Base-by-base conservation (phyloP, 2,888 invertebrate species). In the Tanypteryx hageni region DNA sequence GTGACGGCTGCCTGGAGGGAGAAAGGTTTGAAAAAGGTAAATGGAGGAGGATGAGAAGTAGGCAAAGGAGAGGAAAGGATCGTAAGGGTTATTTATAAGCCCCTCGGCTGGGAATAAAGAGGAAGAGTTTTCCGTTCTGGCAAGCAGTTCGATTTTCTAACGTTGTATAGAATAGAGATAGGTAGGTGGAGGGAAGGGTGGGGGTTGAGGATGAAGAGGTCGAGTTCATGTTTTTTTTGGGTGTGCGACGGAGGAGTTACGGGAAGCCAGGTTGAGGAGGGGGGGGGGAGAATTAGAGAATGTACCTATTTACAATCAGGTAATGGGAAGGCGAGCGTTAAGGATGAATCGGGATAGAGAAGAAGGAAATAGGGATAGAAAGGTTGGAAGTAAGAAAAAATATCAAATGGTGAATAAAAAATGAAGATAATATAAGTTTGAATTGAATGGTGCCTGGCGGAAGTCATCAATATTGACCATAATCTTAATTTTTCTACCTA, bases 81-180 rank as follows among this genome's bases (percentile, higher is more conserved):
- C 83, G 83, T 57, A 83, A 83, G 57, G 83, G 83, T 83, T 83
- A 83, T 83, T 83, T 83, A 83, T 83, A 83, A 44, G 44, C 83
- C 56, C 57, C 56, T 83, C 56, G 83, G 83, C 44, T 83, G 83
- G 83, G 83, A 57, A 83, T 44, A n/a, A 83, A 57, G 57, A 83
- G n/a, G 57, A 83, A 57, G 83, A 57, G 83, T 83, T 57, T 83
- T 57, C 57, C 57, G 31, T 83, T 57, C 83, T 57, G 56, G 83
- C 83, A 11, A 83, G 56, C 44, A 44, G 83, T 83, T 16, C 83
- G 83, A 57, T 83, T 57, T 83, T 83, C 83, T 83, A 56, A 83
- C 83, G 56, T 83, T 44, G 83, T 83, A 56, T 83, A 83, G 83
- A 56, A 83, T 83, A 57, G 31, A 83, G 83, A 27, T n/a, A 18